phyloP scores from a whole-genome alignment of 1,140 invertebrate genomes.

The Trichoplusia ni region DNA sequence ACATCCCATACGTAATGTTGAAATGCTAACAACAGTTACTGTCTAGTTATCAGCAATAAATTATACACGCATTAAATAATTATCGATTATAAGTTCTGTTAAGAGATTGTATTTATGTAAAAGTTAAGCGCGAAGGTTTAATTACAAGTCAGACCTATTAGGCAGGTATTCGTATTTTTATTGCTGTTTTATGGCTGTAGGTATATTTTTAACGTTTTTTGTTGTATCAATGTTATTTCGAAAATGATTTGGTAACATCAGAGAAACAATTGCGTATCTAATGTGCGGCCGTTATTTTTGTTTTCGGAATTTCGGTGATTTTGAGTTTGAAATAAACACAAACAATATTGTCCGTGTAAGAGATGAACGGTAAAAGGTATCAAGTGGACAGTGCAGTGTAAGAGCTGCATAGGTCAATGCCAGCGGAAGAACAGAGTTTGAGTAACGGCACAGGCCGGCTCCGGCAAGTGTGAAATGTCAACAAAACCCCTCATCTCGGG shows the following conservation, averaged over 20 bases:
- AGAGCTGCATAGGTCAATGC: constrained; percentile 56
- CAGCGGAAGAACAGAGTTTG: constrained; percentile 54
- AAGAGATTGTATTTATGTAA: constrained; percentile 5
- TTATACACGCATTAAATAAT: too few relatives aligned
- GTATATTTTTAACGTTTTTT: constrained; percentile 18
- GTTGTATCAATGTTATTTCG: constrained; percentile 8
- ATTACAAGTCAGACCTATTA: background rate
- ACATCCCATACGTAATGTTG: too few relatives aligned
- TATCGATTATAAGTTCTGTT: constrained; percentile 4
- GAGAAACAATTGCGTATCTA: constrained; percentile 2
- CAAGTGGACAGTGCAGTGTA: constrained; percentile 3
- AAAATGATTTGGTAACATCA: constrained; percentile 18
- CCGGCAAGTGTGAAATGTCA: constrained; percentile 57
- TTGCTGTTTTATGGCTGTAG: constrained; percentile 9
- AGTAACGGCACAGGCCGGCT: constrained; percentile 50
- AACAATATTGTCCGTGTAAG: too few relatives aligned
- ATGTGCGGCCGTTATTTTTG: background rate
- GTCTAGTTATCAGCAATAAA: too few relatives aligned
- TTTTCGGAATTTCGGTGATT: background rate
- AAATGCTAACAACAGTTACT: too few relatives aligned
- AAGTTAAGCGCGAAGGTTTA: background rate
- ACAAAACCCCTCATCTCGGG: constrained; percentile 35
- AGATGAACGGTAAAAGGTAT: constrained; percentile 4
- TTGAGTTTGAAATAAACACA: background rate
- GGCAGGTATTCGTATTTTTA: constrained; percentile 9